Evolutionary conservation across 2,888 invertebrate genomes (phyloP).

Genomic region (Lepidochrysops patricia): DNA sequence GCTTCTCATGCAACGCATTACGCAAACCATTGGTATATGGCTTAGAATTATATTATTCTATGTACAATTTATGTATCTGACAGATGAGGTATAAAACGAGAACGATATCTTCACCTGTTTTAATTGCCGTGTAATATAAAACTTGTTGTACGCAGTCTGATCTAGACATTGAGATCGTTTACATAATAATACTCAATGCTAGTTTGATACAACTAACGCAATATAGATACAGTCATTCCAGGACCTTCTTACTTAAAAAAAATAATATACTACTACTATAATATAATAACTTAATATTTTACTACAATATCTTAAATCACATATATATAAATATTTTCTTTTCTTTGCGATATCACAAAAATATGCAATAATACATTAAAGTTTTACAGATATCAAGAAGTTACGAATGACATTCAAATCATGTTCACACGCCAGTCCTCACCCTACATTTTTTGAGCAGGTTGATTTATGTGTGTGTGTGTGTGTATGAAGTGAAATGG

Average conservation of each 20-base stretch:
- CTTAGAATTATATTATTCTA: not conserved
- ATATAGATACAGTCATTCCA: too few species aligned
- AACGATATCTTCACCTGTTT: not conserved
- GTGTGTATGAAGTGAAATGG: slow-evolving; percentile 17
- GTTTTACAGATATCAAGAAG: slow-evolving; percentile 45
- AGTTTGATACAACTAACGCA: slow-evolving; percentile 8
- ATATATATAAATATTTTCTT: too few species aligned
- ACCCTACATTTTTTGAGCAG: slow-evolving; percentile 39
- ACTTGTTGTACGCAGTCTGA: not conserved
- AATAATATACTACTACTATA: too few species aligned
- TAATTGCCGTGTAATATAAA: not conserved
- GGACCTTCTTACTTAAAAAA: too few species aligned
- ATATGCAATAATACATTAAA: too few species aligned
- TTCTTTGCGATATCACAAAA: too few species aligned
- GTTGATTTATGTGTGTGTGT: slow-evolving; percentile 34
- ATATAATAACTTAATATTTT: too few species aligned
- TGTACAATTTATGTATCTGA: not conserved
- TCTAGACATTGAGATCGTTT: not conserved
- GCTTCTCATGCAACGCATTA: too few species aligned
- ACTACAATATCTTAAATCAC: too few species aligned
- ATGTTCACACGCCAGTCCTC: slow-evolving; percentile 51
- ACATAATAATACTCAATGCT: not conserved
- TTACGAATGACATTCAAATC: slow-evolving; percentile 18
- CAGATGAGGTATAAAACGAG: not conserved
- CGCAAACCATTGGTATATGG: too few species aligned